phyloP scores from a whole-genome alignment of 2,888 invertebrate genomes.

The Pterobdella sp. region DNA sequence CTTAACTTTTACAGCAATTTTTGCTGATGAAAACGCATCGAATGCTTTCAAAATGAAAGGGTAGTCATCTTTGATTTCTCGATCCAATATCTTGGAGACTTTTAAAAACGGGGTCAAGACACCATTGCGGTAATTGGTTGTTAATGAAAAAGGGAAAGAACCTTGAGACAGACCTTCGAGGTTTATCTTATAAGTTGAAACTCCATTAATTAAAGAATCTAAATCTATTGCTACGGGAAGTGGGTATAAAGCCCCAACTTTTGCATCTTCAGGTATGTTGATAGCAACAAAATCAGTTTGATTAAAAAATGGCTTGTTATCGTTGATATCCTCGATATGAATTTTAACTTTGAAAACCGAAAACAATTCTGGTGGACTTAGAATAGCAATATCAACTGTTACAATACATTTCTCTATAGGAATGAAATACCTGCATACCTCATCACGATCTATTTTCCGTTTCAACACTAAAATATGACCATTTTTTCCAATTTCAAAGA shows the following conservation, averaged over 20 bases:
- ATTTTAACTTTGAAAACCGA: neutral
- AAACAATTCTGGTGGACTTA: neutral
- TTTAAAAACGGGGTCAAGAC: neutral
- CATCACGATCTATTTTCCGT: neutral
- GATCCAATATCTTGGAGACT: neutral
- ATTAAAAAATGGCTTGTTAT: neutral
- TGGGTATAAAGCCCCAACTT: neutral
- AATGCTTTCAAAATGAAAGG: neutral
- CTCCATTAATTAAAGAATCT: neutral
- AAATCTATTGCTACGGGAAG: neutral
- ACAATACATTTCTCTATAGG: neutral
- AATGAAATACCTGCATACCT: neutral
- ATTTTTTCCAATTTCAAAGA: neutral
- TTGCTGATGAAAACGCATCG: neutral
- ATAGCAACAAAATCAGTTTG: neutral
- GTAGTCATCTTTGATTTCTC: neutral
- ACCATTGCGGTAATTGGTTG: neutral
- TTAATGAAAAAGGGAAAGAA: neutral
- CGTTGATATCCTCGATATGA: neutral
- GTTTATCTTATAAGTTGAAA: neutral
- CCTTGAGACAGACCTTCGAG: neutral
- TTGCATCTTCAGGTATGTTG: neutral
- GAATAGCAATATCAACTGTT: neutral
- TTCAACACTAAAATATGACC: neutral
- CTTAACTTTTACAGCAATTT: constrained; percentile 38